Evolutionary conservation across 2,797 vertebrate species (phyloP), one percentile per base, ranked within the genome.

Genomic region (Chelonia mydas): DNA sequence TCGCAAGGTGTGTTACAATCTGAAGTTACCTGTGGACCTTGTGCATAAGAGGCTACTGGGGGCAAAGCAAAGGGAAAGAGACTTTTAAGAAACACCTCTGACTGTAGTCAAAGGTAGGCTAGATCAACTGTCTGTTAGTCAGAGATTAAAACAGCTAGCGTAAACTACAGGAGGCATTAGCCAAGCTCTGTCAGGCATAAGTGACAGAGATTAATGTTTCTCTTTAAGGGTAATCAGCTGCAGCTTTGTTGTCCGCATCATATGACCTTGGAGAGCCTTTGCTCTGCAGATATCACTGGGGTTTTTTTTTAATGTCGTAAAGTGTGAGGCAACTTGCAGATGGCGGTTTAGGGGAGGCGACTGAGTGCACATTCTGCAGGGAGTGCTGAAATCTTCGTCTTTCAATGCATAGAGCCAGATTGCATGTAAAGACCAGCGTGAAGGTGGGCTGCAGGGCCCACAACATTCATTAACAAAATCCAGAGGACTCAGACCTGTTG

Each of bases 331-430:
- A n/a, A 50, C 16, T n/a, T n/a, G 11, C 17, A 19, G 28, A 19
- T 3, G 31, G 17, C 6, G 5, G 15, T 33, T 31, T 33, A 37
- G 76, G 47, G 47, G 31, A 5, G 5, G 17, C 8, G 3, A 3
- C 17, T 11, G 31, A 21, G 47, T 61, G n/a, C 9, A 50, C 79
- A 15, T 28, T 25, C 45, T 31, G 5, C 3, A 15, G 10, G 53
- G 54, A 28, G 10, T 27, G 37, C 37, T 54, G 49, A 25, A 86
- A 11, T 91, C 3, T 21, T 33, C 10, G 49, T 13, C 28, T 79
- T n/a, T 82, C 31, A 47, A 15, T 79, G 68, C 0, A 0, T 80
- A 50, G 0, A 0, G 3, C 37, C 19, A 7, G 47, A 0, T 68
- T 84, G 54, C 79, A 15, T 28, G 12, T 8, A 28, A 47, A 37